Percentiles rank a stretch among this genome's conserved stretches.
Conservation (phyloP, 2,888 invertebrate genomes). For the Atethmia centrago region DNA sequence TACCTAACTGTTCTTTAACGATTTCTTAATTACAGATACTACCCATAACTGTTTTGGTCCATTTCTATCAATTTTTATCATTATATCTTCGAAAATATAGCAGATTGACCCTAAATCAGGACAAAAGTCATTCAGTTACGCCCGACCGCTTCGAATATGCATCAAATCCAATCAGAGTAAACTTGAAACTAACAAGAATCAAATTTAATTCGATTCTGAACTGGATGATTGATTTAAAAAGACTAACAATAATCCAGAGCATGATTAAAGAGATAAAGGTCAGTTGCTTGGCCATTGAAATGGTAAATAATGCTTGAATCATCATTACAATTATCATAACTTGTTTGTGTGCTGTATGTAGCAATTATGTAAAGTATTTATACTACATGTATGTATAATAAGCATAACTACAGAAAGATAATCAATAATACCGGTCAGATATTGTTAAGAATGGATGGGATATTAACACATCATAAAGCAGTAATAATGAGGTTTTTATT, state of each 20-base stretch:
- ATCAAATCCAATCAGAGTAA: background rate
- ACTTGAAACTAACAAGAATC: background rate
- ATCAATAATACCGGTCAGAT: background rate
- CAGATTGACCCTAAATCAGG: background rate
- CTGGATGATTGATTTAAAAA: background rate
- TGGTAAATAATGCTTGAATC: slow-evolving; percentile 34
- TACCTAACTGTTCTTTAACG: background rate
- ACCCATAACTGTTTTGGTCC: too few relatives aligned
- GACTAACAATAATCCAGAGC: background rate
- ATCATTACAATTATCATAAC: slow-evolving; percentile 36
- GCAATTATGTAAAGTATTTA: slow-evolving; percentile 36
- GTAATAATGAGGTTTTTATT: background rate
- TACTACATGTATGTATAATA: background rate
- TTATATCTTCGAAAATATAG: too few relatives aligned
- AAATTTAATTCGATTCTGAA: background rate
- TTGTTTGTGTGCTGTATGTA: slow-evolving; percentile 4
- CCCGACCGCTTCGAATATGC: background rate
- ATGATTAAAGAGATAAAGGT: slow-evolving; percentile 22
- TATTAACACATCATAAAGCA: background rate
- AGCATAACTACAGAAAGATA: background rate
- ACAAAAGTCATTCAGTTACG: background rate
- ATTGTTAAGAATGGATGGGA: background rate
- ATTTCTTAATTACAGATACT: too few relatives aligned
- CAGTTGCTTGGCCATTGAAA: slow-evolving; percentile 6
- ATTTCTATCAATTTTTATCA: too few relatives aligned